Evolutionary conservation across 2,113 vertebrate genomes (phyloP).

Genomic region (Notothenia coriiceps): DNA sequence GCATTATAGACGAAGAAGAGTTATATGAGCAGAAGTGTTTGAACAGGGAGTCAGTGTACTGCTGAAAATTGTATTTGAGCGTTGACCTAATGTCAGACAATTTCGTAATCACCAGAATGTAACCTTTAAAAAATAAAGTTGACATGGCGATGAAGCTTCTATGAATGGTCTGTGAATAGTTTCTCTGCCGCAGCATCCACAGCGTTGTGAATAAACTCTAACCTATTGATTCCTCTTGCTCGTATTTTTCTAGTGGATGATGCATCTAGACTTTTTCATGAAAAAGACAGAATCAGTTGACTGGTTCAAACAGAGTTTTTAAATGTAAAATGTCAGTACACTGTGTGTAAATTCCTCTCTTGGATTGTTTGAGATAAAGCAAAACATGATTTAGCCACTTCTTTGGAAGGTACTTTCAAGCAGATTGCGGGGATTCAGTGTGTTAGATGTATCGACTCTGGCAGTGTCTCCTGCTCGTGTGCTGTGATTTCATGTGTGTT

Average conservation of each 20-base stretch:
- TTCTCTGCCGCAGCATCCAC: background rate
- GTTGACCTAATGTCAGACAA: background rate
- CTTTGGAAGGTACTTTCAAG: background rate
- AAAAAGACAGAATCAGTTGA: constrained; percentile 25
- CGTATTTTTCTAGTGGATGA: background rate
- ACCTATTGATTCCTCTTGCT: constrained; percentile 24
- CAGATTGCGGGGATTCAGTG: background rate
- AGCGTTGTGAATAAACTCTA: background rate
- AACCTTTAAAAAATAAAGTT: constrained; percentile 31
- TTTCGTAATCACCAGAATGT: background rate
- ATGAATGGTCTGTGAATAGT: constrained; percentile 2
- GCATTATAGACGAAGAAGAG: background rate
- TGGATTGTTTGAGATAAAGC: constrained; percentile 4
- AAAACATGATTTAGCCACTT: constrained; percentile 4
- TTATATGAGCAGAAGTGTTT: background rate
- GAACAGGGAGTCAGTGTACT: background rate
- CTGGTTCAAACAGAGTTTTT: background rate
- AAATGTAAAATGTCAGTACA: background rate
- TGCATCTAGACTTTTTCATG: constrained; percentile 3
- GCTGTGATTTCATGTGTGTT: constrained; percentile 17
- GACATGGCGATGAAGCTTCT: background rate
- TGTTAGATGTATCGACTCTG: constrained; percentile 20
- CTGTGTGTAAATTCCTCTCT: background rate
- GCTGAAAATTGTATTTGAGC: background rate
- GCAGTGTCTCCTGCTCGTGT: background rate